Evolutionary conservation across 1,140 invertebrate genomes (phyloP), one percentile per base, ranked within the genome.

Genomic region (Ectropis grisescens): DNA sequence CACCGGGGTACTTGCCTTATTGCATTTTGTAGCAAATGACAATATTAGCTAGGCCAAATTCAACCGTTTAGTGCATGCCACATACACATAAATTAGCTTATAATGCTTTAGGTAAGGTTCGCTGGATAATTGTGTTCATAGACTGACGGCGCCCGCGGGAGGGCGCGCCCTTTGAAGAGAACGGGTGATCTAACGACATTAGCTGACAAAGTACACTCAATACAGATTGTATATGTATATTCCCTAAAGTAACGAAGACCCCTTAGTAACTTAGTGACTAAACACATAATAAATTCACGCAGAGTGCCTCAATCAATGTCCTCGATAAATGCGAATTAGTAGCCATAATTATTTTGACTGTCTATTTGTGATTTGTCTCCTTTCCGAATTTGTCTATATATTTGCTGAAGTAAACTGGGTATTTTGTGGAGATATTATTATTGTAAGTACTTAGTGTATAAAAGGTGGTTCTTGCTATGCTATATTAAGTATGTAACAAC

Each of bases 81-180:
- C 75, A 62, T 74, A 69, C 58, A 75, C 49, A 70, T 65, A 69
- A 67, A 62, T 67, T 80, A 80, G 75, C 68, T 80, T 80, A 44
- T 80, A 80, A 80, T 61, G 75, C 75, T 80, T 75, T 80, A 75
- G 71, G 50, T 80, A 78, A 80, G 72, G 62, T 75, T 74, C 57
- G 75, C 75, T 71, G 75, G 65, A 75, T 75, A 69, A 76, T 80
- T 80, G 75, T 78, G 75, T 78, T 78, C 70, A 80, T 71, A 72
- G 72, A 78, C 71, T 78, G 75, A 76, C 55, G 51, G 53, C n/a
- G n/a, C n/a, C n/a, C 8, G 16, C 16, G 16, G 16, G 8, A 8
- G 3, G 16, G 16, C 16, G 16, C 8, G 16, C 16, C n/a, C 19
- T 9, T 9, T 9, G 4, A 22, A 9, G 19, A 22, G 19, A 5